phyloP scores from a whole-genome alignment of 2,888 invertebrate genomes.

The Pharmacophagus antenor region DNA sequence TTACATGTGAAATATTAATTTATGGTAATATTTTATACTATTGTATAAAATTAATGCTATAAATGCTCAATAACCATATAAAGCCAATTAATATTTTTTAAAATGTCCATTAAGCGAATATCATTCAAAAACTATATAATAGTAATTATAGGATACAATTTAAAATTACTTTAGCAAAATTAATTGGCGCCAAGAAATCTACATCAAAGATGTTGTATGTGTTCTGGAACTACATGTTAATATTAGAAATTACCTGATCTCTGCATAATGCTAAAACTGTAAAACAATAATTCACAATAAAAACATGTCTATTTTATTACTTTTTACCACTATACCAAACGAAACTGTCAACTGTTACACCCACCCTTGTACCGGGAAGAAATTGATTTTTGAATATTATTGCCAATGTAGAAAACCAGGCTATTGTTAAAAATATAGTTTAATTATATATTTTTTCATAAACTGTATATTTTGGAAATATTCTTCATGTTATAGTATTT shows the following conservation, averaged over 20 bases:
- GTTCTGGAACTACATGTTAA: slow-evolving; percentile 15
- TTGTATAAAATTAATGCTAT: too few relatives aligned
- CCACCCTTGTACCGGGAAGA: slow-evolving; percentile 68
- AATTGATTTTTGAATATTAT: slow-evolving; percentile 67
- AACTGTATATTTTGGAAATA: too few relatives aligned
- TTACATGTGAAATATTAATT: too few relatives aligned
- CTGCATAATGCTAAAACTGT: slow-evolving; percentile 64
- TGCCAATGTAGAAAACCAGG: slow-evolving; percentile 42
- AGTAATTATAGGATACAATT: slow-evolving; percentile 10
- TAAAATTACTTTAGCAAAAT: slow-evolving; percentile 20
- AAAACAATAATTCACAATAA: slow-evolving; percentile 58
- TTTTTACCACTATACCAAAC: slow-evolving; percentile 54
- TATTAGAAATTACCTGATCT: slow-evolving; percentile 66
- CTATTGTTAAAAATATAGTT: neutral
- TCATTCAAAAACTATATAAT: slow-evolving; percentile 18
- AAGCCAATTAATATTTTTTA: neutral
- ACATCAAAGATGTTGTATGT: slow-evolving; percentile 3
- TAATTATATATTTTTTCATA: too few relatives aligned
- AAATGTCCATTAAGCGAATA: neutral
- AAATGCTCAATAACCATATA: neutral
- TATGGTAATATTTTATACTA: too few relatives aligned
- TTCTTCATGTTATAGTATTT: too few relatives aligned
- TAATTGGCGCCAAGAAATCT: slow-evolving; percentile 47
- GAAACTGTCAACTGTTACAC: slow-evolving; percentile 70
- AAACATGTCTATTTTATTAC: slow-evolving; percentile 69